phyloP scores from a whole-genome alignment of 2,888 invertebrate species.

The Gymnoscelis rufifasciata region DNA sequence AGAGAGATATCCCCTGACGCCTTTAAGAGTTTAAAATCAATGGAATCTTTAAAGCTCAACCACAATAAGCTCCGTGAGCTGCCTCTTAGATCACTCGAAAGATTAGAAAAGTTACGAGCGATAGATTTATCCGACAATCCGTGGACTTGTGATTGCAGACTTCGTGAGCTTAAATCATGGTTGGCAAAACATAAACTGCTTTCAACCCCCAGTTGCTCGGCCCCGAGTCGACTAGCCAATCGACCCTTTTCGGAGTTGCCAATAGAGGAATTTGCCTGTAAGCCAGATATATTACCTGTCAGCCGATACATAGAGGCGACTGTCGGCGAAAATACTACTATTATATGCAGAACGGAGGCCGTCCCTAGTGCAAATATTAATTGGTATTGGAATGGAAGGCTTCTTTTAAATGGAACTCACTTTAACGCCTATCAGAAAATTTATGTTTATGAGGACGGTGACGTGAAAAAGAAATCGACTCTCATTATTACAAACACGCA shows the following conservation, averaged over 20 bases:
- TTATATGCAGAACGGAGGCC: conserved; percentile 89
- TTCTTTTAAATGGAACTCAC: conserved; percentile 86
- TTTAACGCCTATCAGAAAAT: conserved; percentile 89
- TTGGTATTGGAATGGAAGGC: conserved; percentile 92
- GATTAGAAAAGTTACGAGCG: conserved; percentile 85
- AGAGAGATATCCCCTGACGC: conserved; percentile 84
- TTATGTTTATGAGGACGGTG: conserved; percentile 86
- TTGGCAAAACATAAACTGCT: conserved; percentile 86
- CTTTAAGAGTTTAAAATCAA: conserved; percentile 86
- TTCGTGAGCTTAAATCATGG: conserved; percentile 90
- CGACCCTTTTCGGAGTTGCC: conserved; percentile 86
- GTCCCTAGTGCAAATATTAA: conserved; percentile 88
- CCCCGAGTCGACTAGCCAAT: conserved; percentile 84
- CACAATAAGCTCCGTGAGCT: conserved; percentile 88
- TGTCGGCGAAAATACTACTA: conserved; percentile 91
- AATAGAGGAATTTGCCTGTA: conserved; percentile 91
- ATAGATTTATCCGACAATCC: conserved; percentile 92
- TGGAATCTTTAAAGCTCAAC: conserved; percentile 89
- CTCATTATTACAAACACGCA: conserved; percentile 89
- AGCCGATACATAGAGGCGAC: conserved; percentile 87
- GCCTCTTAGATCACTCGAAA: conserved; percentile 85
- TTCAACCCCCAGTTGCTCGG: conserved; percentile 88
- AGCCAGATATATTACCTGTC: conserved; percentile 87
- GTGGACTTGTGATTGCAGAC: conserved; percentile 92
- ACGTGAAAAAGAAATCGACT: conserved; percentile 86